Evolutionary conservation across 2,888 invertebrate species (phyloP).

Genomic region (Eudasyphora cyanicolor): DNA sequence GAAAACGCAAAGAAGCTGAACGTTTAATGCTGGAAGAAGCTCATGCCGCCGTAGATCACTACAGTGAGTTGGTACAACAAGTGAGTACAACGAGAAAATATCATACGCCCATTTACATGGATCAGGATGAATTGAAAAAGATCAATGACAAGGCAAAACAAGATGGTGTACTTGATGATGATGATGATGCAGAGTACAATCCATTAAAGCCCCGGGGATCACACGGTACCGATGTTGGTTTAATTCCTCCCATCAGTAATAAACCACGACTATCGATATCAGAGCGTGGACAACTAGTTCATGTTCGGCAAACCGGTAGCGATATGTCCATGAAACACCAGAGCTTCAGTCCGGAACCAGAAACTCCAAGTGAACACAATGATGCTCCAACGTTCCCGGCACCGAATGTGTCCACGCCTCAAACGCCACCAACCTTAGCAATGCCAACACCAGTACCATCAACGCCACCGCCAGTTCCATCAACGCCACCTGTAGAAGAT

Average conservation of each 20-base stretch:
- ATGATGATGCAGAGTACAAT: conserved; percentile 66
- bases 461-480: conserved; percentile 58
- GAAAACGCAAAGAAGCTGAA: conserved; percentile 74
- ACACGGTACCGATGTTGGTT: conserved; percentile 65
- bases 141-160: conserved; percentile 82
- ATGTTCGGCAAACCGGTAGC: conserved; percentile 74
- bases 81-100: conserved; percentile 82
- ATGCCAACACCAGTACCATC: conserved; percentile 52
- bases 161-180: conserved; percentile 66
- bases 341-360: conserved; percentile 45
- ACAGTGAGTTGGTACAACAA: conserved; percentile 89
- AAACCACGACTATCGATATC: conserved; percentile 77
- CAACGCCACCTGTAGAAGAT: conserved; percentile 14
- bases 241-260: conserved; percentile 70
- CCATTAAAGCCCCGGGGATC: conserved; percentile 74
- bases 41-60: conserved; percentile 88
- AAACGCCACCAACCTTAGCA: not conserved
- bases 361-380: conserved; percentile 68
- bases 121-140: conserved; percentile 84
- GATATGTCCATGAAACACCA: conserved; percentile 69
- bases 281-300: conserved; percentile 75
- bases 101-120: conserved; percentile 82
- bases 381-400: not conserved
- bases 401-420: not conserved
- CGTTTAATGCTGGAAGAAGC: conserved; percentile 82